Conservation (phyloP, 2,113 vertebrate genomes). For the Excalfactoria chinensis region DNA sequence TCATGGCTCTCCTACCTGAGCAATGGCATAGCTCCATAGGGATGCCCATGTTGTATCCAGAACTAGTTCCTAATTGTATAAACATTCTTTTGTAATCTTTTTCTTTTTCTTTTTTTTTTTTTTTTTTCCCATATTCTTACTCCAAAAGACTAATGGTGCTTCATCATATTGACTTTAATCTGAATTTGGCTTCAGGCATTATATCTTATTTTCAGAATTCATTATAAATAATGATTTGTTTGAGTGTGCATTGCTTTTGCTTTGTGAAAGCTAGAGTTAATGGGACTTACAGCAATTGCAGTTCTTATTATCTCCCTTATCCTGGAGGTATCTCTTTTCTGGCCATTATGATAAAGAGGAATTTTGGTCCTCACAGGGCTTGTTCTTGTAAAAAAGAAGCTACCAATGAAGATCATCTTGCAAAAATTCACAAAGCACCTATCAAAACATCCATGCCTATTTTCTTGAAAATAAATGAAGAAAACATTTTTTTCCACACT, state of each 20-base stretch:
- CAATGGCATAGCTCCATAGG: rapidly evolving
- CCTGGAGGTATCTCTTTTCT: not conserved
- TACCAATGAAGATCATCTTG: not conserved
- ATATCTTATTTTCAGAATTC: constrained; percentile 27
- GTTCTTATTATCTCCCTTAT: constrained; percentile 19
- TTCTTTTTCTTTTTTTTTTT: not conserved
- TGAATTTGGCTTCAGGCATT: constrained; percentile 23
- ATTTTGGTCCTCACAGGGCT: not conserved
- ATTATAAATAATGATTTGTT: constrained; percentile 54
- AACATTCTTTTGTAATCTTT: not conserved
- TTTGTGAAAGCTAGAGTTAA: constrained; percentile 7
- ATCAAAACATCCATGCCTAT: not conserved
- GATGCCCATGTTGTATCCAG: not conserved
- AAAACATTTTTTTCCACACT: not conserved
- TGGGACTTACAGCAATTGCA: constrained; percentile 31
- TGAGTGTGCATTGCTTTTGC: constrained; percentile 8
- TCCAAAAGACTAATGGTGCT: constrained; percentile 3
- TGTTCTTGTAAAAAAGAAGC: constrained; percentile 14
- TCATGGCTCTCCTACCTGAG: not conserved
- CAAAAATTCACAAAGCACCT: not conserved
- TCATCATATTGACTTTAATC: constrained; percentile 38
- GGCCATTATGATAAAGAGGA: constrained; percentile 1
- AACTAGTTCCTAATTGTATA: not conserved
- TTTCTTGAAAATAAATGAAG: not conserved
- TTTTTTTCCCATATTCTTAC: not conserved